Evolutionary conservation across 2,888 invertebrate genomes (phyloP).

Genomic region (Protonemura montana): DNA sequence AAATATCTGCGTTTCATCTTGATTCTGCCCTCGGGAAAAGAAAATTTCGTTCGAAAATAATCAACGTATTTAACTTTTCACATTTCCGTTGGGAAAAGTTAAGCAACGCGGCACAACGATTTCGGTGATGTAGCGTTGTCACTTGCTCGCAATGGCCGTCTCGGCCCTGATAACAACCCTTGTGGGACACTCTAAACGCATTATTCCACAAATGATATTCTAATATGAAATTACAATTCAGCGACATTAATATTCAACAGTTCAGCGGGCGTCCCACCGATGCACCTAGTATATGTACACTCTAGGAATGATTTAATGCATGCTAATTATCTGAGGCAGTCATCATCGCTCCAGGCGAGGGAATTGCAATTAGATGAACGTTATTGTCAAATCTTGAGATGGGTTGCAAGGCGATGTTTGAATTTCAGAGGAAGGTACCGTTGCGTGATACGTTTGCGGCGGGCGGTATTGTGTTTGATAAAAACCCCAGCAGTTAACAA

Average conservation of each 20-base stretch:
- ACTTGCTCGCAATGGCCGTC: not conserved
- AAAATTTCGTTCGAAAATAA: no score
- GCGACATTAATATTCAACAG: not conserved
- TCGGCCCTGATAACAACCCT: not conserved
- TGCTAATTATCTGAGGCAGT: not conserved
- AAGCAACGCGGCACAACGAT: not conserved
- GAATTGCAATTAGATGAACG: not conserved
- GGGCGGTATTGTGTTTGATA: not conserved
- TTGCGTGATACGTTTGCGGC: not conserved
- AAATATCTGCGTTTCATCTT: not conserved
- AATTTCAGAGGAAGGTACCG: not conserved
- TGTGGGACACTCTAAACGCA: not conserved
- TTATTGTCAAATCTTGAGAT: not conserved
- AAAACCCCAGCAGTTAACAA: not conserved
- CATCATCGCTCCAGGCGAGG: not conserved
- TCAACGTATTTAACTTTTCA: not conserved
- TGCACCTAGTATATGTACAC: no score
- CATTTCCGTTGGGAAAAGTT: not conserved
- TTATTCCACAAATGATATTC: not conserved
- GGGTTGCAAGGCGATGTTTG: not conserved
- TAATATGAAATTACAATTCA: constrained; percentile 1
- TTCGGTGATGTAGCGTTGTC: not conserved
- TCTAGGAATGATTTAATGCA: not conserved
- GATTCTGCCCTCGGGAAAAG: no score
- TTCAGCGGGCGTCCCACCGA: not conserved